These are phyloP conservation scores for Nesogale talazaci DNA, from an alignment of 2,113 vertebrate genomes.

Conservation along the genomic window DNA sequence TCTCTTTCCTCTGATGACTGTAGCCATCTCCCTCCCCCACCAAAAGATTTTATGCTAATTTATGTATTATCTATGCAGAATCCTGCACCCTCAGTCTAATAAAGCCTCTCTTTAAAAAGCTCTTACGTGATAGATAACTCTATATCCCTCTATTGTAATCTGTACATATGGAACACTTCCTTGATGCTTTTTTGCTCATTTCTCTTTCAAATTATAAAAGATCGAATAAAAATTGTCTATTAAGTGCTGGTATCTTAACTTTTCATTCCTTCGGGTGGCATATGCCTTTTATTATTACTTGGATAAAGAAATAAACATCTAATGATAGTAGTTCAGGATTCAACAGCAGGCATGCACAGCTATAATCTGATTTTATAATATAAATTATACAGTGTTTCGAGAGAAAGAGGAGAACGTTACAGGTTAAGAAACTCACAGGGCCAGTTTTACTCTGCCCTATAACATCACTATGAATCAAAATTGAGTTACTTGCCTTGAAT, in stretches of 20 bases:
- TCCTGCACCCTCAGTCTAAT: background rate
- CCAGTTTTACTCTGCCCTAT: too few relatives aligned
- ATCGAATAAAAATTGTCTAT: background rate
- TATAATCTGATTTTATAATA: conserved; percentile 57
- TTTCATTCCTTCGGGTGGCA: background rate
- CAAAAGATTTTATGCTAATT: background rate
- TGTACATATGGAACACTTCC: background rate
- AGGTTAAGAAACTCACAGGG: too few relatives aligned
- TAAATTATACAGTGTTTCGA: background rate
- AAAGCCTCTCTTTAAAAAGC: background rate
- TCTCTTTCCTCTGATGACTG: background rate
- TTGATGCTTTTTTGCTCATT: background rate
- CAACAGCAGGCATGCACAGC: background rate
- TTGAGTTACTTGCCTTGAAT: too few relatives aligned
- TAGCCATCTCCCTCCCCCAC: background rate
- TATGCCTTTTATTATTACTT: conserved; percentile 8
- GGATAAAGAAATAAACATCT: conserved; percentile 13
- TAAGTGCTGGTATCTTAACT: conserved; percentile 21
- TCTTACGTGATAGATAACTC: background rate
- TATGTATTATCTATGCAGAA: background rate
- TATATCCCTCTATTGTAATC: background rate
- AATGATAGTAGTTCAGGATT: background rate
- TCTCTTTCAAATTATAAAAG: conserved; percentile 23
- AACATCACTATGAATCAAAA: too few relatives aligned
- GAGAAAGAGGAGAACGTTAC: too few relatives aligned